phyloP scores from a whole-genome alignment of 1,140 invertebrate genomes.

The Nasonia giraulti region DNA sequence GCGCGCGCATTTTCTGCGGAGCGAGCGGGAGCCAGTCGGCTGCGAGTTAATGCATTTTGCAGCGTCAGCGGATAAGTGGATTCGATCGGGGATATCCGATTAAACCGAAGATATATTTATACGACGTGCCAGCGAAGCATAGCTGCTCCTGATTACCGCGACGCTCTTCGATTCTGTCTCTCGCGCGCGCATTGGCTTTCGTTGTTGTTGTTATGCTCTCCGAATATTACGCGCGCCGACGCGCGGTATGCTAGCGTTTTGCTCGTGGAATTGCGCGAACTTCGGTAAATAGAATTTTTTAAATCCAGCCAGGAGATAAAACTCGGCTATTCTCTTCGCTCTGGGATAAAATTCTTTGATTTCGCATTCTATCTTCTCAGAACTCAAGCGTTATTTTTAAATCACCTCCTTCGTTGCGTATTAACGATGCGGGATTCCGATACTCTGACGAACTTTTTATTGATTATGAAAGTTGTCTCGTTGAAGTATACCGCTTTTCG shows the following conservation, averaged over 20 bases:
- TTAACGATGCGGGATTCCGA: too few relatives aligned
- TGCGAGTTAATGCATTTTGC: conserved; percentile 13
- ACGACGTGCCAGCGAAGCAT: background rate
- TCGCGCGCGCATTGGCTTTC: background rate
- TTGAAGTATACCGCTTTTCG: background rate
- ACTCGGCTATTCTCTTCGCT: background rate
- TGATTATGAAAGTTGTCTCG: background rate
- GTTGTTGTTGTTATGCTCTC: too few relatives aligned
- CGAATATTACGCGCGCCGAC: too few relatives aligned
- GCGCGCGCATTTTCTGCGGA: background rate
- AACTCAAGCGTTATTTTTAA: too few relatives aligned
- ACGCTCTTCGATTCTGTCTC: background rate
- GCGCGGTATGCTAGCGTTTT: too few relatives aligned
- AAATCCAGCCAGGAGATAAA: background rate
- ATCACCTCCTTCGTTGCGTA: too few relatives aligned
- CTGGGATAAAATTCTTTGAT: too few relatives aligned
- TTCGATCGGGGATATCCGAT: conserved; percentile 36
- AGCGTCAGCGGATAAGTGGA: conserved; percentile 21
- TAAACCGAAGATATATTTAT: conserved; percentile 21
- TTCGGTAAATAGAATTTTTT: background rate
- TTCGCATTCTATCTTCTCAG: too few relatives aligned
- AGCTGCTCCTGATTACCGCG: background rate
- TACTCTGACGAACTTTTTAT: background rate
- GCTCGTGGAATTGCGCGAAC: too few relatives aligned
- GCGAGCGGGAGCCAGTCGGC: background rate